Percentiles rank a stretch among this genome's conserved stretches.
Evolutionary conservation across 2,888 invertebrate species (phyloP).

Genomic region (Drosophila lacicola): DNA sequence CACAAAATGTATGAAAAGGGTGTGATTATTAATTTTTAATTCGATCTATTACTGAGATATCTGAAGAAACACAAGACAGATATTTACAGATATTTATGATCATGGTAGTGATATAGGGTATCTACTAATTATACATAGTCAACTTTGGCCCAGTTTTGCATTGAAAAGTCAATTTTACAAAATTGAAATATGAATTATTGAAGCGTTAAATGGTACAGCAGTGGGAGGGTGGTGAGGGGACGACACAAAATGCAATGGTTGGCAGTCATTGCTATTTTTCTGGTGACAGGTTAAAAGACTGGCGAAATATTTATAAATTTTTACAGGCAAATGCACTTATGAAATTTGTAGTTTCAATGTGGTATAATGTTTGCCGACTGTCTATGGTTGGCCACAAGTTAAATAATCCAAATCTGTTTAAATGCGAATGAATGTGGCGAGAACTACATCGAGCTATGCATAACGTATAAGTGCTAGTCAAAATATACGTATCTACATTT

Average conservation of each 20-base stretch:
- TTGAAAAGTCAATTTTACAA: conserved; percentile 58
- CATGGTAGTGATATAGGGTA: background rate
- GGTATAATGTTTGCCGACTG: background rate
- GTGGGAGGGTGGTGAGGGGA: background rate
- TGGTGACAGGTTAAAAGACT: conserved; percentile 40
- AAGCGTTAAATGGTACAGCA: conserved; percentile 46
- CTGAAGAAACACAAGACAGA: too few species aligned
- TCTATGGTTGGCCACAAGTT: background rate
- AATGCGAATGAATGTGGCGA: background rate
- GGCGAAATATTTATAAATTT: conserved; percentile 42
- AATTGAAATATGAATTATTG: conserved; percentile 71
- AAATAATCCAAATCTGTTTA: background rate
- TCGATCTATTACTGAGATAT: too few species aligned
- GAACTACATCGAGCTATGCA: too few species aligned
- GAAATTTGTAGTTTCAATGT: background rate
- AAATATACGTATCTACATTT: too few species aligned
- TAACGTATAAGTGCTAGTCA: too few species aligned
- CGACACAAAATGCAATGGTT: conserved; percentile 10
- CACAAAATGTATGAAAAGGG: background rate
- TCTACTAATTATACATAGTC: background rate
- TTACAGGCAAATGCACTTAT: conserved; percentile 42
- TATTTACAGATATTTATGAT: too few species aligned
- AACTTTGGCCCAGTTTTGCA: conserved; percentile 21
- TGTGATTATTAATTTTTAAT: too few species aligned
- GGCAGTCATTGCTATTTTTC: conserved; percentile 12